These are phyloP conservation scores for Coronaproctus castanopsis DNA, from an alignment of 2,888 invertebrate genomes.

Conservation along the genomic window DNA sequence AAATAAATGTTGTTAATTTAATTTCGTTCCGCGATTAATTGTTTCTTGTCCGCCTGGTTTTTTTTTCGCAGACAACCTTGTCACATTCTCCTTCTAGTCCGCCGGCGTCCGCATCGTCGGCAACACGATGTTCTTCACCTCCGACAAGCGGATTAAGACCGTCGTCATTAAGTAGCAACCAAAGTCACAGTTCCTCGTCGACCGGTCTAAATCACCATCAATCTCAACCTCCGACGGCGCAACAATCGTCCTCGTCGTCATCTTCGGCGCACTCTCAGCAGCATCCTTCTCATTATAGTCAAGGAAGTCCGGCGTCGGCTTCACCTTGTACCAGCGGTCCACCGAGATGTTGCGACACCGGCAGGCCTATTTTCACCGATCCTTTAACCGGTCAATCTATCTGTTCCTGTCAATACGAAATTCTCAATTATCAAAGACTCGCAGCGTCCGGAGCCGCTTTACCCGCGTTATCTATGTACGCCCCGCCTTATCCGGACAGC, in stretches of 20 bases:
- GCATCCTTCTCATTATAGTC: constrained; percentile 19
- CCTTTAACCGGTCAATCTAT: constrained; percentile 72
- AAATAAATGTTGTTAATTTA: no score
- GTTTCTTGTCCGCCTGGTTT: no score
- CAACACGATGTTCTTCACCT: constrained; percentile 12
- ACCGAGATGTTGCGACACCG: constrained; percentile 68
- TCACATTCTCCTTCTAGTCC: constrained; percentile 15
- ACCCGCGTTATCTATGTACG: constrained; percentile 58
- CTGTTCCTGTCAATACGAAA: constrained; percentile 77
- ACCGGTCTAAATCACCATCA: constrained; percentile 25
- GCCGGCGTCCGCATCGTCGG: constrained; percentile 9
- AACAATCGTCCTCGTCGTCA: neutral
- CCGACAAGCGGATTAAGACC: constrained; percentile 11
- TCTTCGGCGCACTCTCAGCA: neutral
- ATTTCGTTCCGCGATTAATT: no score
- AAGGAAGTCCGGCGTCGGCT: constrained; percentile 30
- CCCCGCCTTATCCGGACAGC: constrained; percentile 53
- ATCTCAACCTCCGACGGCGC: no score
- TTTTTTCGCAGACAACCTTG: constrained; percentile 13
- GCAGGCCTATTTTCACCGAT: constrained; percentile 73
- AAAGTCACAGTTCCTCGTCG: constrained; percentile 23
- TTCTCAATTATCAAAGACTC: constrained; percentile 64
- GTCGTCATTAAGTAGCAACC: constrained; percentile 12
- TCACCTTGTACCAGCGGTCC: constrained; percentile 25
- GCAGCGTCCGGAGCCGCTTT: constrained; percentile 43